Evolutionary conservation across 2,888 invertebrate genomes (phyloP), one percentile per base, ranked within the genome.

Genomic region (Clepsis dumicolana): DNA sequence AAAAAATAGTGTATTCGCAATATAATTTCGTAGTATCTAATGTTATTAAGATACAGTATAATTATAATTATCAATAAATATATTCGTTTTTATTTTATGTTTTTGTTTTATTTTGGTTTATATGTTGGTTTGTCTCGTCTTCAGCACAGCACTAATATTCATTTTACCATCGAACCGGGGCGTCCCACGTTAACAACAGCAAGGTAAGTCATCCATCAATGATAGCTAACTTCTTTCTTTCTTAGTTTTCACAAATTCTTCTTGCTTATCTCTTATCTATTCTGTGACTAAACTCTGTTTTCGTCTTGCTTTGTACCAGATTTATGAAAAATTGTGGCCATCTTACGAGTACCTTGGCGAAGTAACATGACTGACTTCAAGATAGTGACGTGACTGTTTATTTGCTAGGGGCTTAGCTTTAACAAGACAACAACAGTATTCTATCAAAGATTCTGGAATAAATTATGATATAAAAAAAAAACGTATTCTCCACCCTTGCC

Each of bases 81-180:
- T 93, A 93, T 91, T 90, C 91, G 90, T 90, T 91, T 92, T 91
- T 93, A 93, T 92, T 93, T 93, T 88, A 91, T 84, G 79, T 86
- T 76, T 90, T 91, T 86, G 89, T 91, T 94, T 94, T 86, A 89
- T 93, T 89, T 90, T 87, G 83, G 80, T 86, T 90, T 86, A 66
- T 85, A 83, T 32, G 61, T 62, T 10, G 88, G 84, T 70, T 74
- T 84, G 48, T 75, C 78, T 71, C 73, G 72, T 74, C 74, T 70
- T 60, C 44, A 70, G 64, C 41, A 67, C 56, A 54, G 50, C 60
- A 67, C 64, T 57, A 53, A 56, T 66, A 41, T 27, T 54, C 48
- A 66, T 66, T 54, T 8, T 44, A 54, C 21, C 53, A 44, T 38
- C 32, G 48, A 56, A 35, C 1, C 14, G 61, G 4, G 48, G 48